Evolutionary conservation across 2,113 vertebrate species (phyloP), one percentile per base, ranked within the genome.

Genomic region (Cochlearius cochlearius): DNA sequence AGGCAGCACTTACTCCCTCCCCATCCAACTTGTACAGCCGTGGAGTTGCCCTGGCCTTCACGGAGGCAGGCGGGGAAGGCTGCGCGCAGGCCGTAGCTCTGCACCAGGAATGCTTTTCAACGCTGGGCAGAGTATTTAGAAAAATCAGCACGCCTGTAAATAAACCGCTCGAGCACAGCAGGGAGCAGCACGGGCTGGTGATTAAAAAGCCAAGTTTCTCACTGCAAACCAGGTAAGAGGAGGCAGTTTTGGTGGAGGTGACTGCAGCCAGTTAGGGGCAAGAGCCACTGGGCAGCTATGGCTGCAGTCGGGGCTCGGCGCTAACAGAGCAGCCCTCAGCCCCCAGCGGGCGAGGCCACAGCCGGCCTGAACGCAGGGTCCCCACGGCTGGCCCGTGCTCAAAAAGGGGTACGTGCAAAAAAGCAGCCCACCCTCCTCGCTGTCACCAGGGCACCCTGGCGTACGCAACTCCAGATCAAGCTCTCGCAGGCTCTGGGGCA

Each of bases 331-430:
- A 45, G 29, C 62, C 38, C 36, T 39, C 32, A 2, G 72, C 75
- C 23, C 41, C 22, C 25, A 9, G n/a, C 39, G 1, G 5, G 29
- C 2, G 1, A 41, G n/a, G 4, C 10, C 11, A 4, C 36, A 39
- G 64, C 56, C 15, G 4, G 8, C n/a, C n/a, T n/a, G n/a, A n/a
- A n/a, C n/a, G n/a, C n/a, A n/a, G n/a, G n/a, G n/a, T n/a, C n/a
- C n/a, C 10, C 11, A 4, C 36, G 39, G 64, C 56, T 13, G 4
- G 8, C 29, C 58, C 15, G 6, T 3, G 11, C n/a, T 26, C 58
- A 16, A 6, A 47, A 36, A 25, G 8, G 12, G 14, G 29, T 29
- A 27, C 0, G 0, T 15, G 43, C 10, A 5, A 12, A 11, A 53
- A 21, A 21, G 16, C 43, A 50, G 38, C 66, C 36, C 58, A 14